Conservation (phyloP, 2,113 vertebrate species). For the Chitala chitala region DNA sequence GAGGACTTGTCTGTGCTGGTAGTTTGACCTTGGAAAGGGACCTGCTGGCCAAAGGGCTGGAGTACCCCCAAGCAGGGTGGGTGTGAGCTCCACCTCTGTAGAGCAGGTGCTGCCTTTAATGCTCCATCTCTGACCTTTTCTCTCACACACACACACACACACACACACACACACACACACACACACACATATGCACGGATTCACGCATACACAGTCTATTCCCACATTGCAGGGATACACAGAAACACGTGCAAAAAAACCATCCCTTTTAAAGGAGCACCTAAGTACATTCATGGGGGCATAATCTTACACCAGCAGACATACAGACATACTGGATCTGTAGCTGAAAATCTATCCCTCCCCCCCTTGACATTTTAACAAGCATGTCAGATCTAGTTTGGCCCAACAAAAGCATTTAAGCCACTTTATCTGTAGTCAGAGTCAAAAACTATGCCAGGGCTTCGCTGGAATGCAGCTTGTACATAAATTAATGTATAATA, state of each 20-base stretch:
- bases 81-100: slow-evolving; percentile 33
- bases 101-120: slow-evolving; percentile 43
- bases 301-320: not conserved
- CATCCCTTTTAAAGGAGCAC: no score
- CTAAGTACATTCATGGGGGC: no score
- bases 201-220: no score
- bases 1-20: no score
- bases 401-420: slow-evolving; percentile 11
- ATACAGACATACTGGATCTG: slow-evolving; percentile 7
- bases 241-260: not conserved
- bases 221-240: not conserved
- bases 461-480: slow-evolving; percentile 16
- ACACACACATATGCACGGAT: not conserved
- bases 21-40: no score
- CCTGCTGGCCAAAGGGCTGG: no score
- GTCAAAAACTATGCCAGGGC: slow-evolving; percentile 17
- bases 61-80: slow-evolving; percentile 50
- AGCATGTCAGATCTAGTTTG: slow-evolving; percentile 11
- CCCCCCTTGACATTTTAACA: slow-evolving; percentile 16
- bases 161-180: not conserved
- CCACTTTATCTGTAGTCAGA: slow-evolving; percentile 14
- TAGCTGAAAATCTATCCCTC: no score
- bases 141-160: not conserved
- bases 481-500: slow-evolving; percentile 3
- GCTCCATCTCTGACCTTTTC: not conserved